Evolutionary conservation across 2,113 vertebrate species (phyloP).

Genomic region (Sinosuthora webbiana): DNA sequence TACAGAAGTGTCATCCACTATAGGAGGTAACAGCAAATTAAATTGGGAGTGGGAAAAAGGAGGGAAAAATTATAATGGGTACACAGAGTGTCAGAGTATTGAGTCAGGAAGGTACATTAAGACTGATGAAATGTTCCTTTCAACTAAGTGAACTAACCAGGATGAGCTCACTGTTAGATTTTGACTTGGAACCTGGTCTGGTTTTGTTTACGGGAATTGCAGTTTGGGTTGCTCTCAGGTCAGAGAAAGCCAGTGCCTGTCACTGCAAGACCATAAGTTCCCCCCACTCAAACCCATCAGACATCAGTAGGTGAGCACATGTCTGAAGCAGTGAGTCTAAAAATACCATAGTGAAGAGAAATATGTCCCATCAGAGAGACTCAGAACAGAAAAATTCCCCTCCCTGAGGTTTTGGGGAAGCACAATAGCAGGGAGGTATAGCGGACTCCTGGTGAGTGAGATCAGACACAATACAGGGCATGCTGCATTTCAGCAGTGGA

Average conservation of each 20-base stretch:
- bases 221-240: not conserved
- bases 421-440: not conserved
- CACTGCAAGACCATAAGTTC: not conserved
- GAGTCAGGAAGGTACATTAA: not conserved
- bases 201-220: not conserved
- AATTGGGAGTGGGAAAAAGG: not conserved
- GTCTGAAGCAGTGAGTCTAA: not conserved
- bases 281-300: not conserved
- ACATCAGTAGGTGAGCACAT: not conserved
- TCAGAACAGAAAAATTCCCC: not conserved
- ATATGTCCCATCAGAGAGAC: not conserved
- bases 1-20: conserved; percentile 40
- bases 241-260: not conserved
- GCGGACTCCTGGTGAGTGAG: not conserved
- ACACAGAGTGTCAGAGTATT: not conserved
- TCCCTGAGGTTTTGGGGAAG: not conserved
- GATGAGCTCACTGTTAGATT: not conserved
- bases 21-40: conserved; percentile 52
- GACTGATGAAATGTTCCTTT: not conserved
- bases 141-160: not conserved
- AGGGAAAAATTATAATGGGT: not conserved
- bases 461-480: not conserved
- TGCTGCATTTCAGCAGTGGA: not conserved
- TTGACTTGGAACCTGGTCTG: not conserved
- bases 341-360: not conserved